Base-by-base conservation (phyloP, 2,888 invertebrate genomes). In the Pycnomerus fuliginosus region DNA sequence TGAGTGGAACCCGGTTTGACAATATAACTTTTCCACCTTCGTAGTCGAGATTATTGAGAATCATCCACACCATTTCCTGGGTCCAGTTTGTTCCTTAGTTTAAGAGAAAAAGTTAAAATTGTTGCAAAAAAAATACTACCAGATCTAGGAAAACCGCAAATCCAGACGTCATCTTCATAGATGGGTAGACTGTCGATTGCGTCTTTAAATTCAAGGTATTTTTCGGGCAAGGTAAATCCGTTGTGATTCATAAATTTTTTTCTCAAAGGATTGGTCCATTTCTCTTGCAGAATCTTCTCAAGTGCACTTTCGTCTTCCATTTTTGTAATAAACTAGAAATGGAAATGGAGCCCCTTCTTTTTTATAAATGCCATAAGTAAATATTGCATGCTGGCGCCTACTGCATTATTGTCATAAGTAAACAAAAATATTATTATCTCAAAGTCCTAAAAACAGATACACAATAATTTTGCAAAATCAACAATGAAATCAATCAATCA, bases 1-100 rank as follows among this genome's bases (percentile, higher is more conserved):
- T 66, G 76, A 84, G 87, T 3, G 87, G 86, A 61, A 84, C 86
- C 60, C 88, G 70, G 43, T 75, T 72, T n/a, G 74, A 73, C 1
- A 82, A 65, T 2, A 74, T 72, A 13, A 71, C 70, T 43, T 55
- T 57, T 64, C 76, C 75, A 1, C 83, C 83, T 13, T 69, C 70
- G 48, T 77, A 81, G 65, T 87, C 77, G 32, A 84, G 65, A 51
- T 82, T 72, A 46, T 82, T 82, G 44, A 77, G 74, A 24, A 87
- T 74, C 41, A 85, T 71, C 80, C 85, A 87, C 0, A 85, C 79
- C 73, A 87, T 78, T 72, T 87, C 87, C 66, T 86, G 86, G 0
- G 83, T 77, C 87, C 87, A 87, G 12, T 87, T 88, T 13, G 87
- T 87, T 3, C 85, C 84, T 83, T n/a, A n/a, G n/a, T n/a, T n/a